phyloP scores from a whole-genome alignment of 1,140 invertebrate genomes.

The Hycleus cichorii region DNA sequence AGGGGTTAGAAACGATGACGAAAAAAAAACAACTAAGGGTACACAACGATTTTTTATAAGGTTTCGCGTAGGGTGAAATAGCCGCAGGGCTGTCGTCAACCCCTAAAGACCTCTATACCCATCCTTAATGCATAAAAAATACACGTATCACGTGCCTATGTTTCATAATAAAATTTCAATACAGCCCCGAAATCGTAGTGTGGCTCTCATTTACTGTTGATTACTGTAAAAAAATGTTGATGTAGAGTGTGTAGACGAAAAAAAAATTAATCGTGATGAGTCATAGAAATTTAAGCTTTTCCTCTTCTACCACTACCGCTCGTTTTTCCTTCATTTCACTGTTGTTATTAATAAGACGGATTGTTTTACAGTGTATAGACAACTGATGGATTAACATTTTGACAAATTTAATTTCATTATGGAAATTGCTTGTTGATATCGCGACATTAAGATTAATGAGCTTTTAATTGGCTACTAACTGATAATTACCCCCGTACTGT shows the following conservation, averaged over 20 bases:
- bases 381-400: slow-evolving; percentile 7
- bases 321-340: not conserved
- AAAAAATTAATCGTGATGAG: slow-evolving; percentile 6
- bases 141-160: slow-evolving; percentile 1
- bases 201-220: too few species aligned
- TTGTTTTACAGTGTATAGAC: too few species aligned
- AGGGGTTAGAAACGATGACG: slow-evolving; percentile 3
- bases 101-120: not conserved
- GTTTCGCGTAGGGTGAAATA: slow-evolving; percentile 19
- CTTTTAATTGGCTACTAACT: slow-evolving; percentile 8
- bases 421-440: slow-evolving; percentile 8
- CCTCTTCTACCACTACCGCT: not conserved
- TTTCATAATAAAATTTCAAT: slow-evolving; percentile 11
- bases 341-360: too few species aligned
- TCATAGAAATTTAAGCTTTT: not conserved
- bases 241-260: not conserved
- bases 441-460: slow-evolving; percentile 11
- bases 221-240: slow-evolving; percentile 6
- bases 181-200: not conserved
- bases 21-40: slow-evolving; percentile 21
- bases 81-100: slow-evolving; percentile 14
- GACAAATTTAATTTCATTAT: slow-evolving; percentile 9
- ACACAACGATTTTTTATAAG: not conserved
- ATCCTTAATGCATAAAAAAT: slow-evolving; percentile 4
- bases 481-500: slow-evolving; percentile 3